Evolutionary conservation across 2,797 vertebrate genomes (phyloP).

Genomic region (Intellagama lesueurii): DNA sequence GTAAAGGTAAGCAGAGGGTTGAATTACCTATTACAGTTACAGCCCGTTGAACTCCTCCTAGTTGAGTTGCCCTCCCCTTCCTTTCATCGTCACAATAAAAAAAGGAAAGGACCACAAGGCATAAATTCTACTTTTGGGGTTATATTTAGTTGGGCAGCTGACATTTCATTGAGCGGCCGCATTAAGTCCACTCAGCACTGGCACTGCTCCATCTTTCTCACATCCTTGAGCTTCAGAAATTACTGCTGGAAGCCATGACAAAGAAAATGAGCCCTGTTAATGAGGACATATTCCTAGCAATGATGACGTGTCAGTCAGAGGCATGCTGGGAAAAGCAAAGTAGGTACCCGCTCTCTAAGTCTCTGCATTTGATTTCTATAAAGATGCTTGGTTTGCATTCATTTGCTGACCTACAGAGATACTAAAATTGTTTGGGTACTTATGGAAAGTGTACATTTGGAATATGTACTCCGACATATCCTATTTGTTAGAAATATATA

Average conservation of each 20-base stretch:
- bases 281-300: conserved; percentile 23
- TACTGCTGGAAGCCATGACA: conserved; percentile 54
- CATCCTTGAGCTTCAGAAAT: conserved; percentile 52
- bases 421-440: neutral
- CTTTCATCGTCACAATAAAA: conserved; percentile 74
- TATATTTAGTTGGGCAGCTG: conserved; percentile 77
- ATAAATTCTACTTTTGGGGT: conserved; percentile 73
- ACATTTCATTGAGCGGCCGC: conserved; percentile 68
- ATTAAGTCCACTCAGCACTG: conserved; percentile 66
- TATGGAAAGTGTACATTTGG: no score
- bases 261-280: conserved; percentile 60
- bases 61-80: neutral
- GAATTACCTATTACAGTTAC: conserved; percentile 82
- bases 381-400: neutral
- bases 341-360: conserved; percentile 3
- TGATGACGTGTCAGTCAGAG: conserved; percentile 38
- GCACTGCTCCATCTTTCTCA: conserved; percentile 70
- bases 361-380: no score
- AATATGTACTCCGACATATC: neutral
- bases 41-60: conserved; percentile 73
- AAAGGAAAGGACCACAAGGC: conserved; percentile 64
- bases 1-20: conserved; percentile 81
- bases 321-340: conserved; percentile 2
- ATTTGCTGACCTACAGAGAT: neutral
- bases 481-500: no score